Evolutionary conservation across 2,113 vertebrate genomes (phyloP), one percentile per base, ranked within the genome.

Genomic region (Oryzias celebensis): DNA sequence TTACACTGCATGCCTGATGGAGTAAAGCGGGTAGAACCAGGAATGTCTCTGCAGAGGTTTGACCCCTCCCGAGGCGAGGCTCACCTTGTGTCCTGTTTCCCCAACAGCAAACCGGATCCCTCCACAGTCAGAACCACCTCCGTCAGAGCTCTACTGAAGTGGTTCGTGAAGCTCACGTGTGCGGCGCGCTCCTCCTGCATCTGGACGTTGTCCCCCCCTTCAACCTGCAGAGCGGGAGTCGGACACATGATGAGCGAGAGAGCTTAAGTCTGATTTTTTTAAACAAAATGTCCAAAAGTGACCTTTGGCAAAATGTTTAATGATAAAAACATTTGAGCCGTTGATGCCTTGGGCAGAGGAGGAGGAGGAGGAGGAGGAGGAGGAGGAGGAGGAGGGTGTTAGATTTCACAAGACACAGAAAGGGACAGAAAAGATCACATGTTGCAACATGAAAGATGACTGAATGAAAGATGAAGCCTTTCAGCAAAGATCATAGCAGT

Each of bases 91-190:
- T 77, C n/a, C 0, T 73, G 68, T 74, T 80, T 82, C n/a, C n/a
- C 51, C 8, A 75, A 14, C 2, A 90, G 56, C 67, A 90, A 42
- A n/a, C 84, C 85, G 0, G 22, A 78, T 20, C 87, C 85, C 43
- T 81, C 66, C 1, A 90, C 61, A 0, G 55, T 77, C 44, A 90
- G 66, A 15, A 79, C 28, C 5, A 62, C 78, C 20, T 41, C 57
- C 1, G 1, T 20, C 64, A 90, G 63, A 18, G 47, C 0, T 43
- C 46, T 68, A 14, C 1, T 15, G 0, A 77, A 59, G 2, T 5
- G 42, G 70, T 85, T 90, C 49, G 47, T 82, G 66, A 88, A 87
- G 44, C 62, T 71, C 20, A 89, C 68, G 0, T 45, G 58, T 22
- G 23, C 81, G 0, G 28, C 74, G 51, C 56, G 5, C 55, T 76